Evolutionary conservation across 2,113 vertebrate species (phyloP).

Genomic region (Rhabdomys dilectus): DNA sequence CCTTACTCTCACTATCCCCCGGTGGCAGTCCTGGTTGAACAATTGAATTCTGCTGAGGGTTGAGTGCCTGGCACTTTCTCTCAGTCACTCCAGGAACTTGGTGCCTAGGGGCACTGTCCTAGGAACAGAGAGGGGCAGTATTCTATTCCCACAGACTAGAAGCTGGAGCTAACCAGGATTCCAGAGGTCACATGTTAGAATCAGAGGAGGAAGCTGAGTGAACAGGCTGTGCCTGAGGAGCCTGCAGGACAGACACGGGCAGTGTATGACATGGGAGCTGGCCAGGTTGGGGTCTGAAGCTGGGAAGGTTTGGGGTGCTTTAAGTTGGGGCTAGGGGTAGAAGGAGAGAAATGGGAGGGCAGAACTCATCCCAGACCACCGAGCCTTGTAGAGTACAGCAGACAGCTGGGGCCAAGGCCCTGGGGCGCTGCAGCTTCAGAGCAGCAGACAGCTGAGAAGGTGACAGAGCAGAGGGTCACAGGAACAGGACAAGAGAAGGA

Average conservation of each 20-base stretch:
- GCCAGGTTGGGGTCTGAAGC: background rate
- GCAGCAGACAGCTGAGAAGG: background rate
- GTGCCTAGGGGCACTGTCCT: background rate
- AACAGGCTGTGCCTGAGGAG: background rate
- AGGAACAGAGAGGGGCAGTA: no score
- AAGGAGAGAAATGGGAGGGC: background rate
- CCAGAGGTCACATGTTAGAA: background rate
- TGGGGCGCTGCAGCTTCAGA: background rate
- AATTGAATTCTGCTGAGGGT: background rate
- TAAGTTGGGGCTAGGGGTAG: background rate
- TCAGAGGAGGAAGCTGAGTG: background rate
- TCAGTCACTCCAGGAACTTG: background rate
- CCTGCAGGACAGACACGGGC: background rate
- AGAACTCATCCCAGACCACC: background rate
- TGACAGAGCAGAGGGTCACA: no score
- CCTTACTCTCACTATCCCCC: background rate
- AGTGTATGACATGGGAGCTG: rapidly evolving
- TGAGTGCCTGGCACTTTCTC: background rate
- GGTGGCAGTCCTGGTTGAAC: background rate
- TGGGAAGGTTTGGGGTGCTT: background rate
- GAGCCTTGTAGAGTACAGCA: background rate
- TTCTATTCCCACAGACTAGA: background rate
- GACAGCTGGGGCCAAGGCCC: background rate
- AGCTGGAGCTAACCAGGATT: background rate
- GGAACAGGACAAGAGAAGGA: no score